Percentiles rank a stretch among this genome's conserved stretches.
These are phyloP conservation scores for Drosophila prosaltans DNA, from an alignment of 1,140 invertebrate genomes.

Conservation along the genomic window DNA sequence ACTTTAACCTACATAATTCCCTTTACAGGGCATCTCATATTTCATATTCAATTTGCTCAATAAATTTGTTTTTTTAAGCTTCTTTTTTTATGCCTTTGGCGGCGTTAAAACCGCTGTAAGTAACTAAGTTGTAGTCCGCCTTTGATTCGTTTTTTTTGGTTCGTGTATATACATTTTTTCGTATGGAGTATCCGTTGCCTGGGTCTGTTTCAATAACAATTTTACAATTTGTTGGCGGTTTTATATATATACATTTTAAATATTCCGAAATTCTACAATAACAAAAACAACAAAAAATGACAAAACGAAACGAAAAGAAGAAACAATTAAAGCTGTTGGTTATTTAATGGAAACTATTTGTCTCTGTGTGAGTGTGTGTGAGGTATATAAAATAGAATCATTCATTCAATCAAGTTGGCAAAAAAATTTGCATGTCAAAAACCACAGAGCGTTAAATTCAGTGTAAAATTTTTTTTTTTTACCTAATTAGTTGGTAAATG, in stretches of 20 bases:
- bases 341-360: background rate
- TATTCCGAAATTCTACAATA: conserved; percentile 35
- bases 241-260: conserved; percentile 34
- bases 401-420: background rate
- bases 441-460: conserved; percentile 15
- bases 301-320: background rate
- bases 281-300: background rate
- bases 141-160: conserved; percentile 4
- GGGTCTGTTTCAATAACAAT: conserved; percentile 46
- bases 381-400: background rate
- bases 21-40: conserved; percentile 10
- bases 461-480: background rate
- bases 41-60: background rate
- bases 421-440: conserved; percentile 8
- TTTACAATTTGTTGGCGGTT: conserved; percentile 36
- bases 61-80: background rate
- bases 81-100: conserved; percentile 37
- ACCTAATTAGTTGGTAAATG: conserved; percentile 18
- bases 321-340: conserved; percentile 7
- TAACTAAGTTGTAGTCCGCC: conserved; percentile 61
- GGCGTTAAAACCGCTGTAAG: conserved; percentile 63
- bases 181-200: conserved; percentile 5
- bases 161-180: conserved; percentile 30
- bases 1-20: too few species aligned
- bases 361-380: too few species aligned